phyloP scores from a whole-genome alignment of 1,140 invertebrate genomes.

The Forficula auricularia region DNA sequence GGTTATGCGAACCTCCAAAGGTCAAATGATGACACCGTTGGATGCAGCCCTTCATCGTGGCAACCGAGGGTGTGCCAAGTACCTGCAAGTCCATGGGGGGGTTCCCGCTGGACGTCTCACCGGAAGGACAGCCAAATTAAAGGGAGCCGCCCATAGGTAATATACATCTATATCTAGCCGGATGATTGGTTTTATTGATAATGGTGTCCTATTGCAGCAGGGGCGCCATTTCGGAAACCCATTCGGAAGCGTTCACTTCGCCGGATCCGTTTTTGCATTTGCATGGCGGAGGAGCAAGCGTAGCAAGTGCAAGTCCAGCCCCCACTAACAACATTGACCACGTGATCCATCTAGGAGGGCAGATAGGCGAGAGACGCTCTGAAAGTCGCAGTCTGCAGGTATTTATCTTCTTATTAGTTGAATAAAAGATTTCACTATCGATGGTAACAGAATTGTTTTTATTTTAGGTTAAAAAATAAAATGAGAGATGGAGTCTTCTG shows the following conservation, averaged over 20 bases:
- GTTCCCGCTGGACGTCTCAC: conserved; percentile 50
- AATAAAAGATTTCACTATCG: no score
- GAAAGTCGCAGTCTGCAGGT: no score
- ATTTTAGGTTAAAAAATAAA: no score
- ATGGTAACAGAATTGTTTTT: no score
- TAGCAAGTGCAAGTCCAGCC: background rate
- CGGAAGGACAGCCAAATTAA: conserved; percentile 1
- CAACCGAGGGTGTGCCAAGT: conserved; percentile 76
- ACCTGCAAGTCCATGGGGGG: conserved; percentile 78
- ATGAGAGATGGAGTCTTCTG: no score
- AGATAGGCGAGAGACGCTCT: no score
- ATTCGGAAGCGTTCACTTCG: conserved; percentile 5
- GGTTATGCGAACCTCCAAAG: conserved; percentile 62
- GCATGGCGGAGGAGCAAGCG: background rate
- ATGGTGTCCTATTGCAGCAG: background rate
- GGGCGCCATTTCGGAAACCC: conserved; percentile 4
- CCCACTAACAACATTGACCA: no score
- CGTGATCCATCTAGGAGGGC: no score
- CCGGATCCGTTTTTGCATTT: conserved; percentile 1
- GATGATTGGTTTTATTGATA: no score
- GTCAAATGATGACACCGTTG: conserved; percentile 67
- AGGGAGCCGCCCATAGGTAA: background rate
- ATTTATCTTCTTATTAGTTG: no score
- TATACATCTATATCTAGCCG: no score
- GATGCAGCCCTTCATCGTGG: conserved; percentile 76